Base-by-base conservation (phyloP, 2,113 vertebrate species). In the Turnix velox region DNA sequence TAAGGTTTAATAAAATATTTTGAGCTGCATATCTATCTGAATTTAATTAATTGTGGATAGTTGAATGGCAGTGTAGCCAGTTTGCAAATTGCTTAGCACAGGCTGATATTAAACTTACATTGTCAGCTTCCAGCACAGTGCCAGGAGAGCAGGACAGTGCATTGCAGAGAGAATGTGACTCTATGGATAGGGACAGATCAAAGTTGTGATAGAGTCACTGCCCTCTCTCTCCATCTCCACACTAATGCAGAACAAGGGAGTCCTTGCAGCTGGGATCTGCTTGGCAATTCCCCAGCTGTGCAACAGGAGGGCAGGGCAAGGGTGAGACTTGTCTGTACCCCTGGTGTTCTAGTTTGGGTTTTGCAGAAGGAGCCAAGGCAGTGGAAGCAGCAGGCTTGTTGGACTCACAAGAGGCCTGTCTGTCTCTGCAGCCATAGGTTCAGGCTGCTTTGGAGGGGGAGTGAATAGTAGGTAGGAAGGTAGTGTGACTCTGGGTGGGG, bases 31-130 rank as follows among this genome's bases (percentile, higher is more conserved):
- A 93, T 96, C 92, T 96, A 57, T 95, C 92, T 97, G 95, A 96
- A 93, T 97, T 96, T 96, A 96, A 96, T 97, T 98, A 96, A 97
- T 97, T 95, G 95, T 84, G 95, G 95, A 93, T 94, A 94, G 92
- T 77, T 97, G 96, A 87, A 84, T 92, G 93, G 95, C 95, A 84
- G 52, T 33, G 89, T 45, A 23, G 78, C 87, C 79, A 58, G 52
- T 95, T 81, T 87, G n/a, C 92, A 89, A 95, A 94, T 78, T 94
- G 87, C 85, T 94, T 84, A 25, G 87, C 83, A 72, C 74, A 74
- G 87, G 52, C 40, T 73, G 90, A 92, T 92, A 40, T 65, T 40
- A 43, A 89, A 84, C 80, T 89, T 31, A 77, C 7, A 17, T 9
- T 87, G 95, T 93, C 89, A 84, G 67, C 84, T 89, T 48, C 65